phyloP scores from a whole-genome alignment of 2,797 vertebrate genomes.

The Pantherophis alleghaniensis region DNA sequence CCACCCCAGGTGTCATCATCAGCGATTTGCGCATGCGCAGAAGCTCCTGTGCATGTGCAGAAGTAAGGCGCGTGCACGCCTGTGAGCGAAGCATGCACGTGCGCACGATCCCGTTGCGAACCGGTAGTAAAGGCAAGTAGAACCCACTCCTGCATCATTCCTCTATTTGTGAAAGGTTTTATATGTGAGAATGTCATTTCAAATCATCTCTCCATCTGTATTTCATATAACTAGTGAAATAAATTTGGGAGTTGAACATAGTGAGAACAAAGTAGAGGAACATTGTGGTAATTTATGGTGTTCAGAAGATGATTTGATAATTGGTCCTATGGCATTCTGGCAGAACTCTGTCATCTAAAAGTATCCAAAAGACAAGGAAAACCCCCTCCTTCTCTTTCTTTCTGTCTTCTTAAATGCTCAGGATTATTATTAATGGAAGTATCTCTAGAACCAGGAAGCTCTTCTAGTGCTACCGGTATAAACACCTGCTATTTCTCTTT shows the following conservation, averaged over 20 bases:
- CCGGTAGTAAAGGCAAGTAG: too few species aligned
- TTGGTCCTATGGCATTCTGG: not conserved
- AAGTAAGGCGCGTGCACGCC: too few species aligned
- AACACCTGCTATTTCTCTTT: not conserved
- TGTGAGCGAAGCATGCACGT: too few species aligned
- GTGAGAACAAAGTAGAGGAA: not conserved
- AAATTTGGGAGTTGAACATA: not conserved
- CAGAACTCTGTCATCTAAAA: not conserved
- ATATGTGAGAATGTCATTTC: not conserved
- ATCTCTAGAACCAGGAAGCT: not conserved
- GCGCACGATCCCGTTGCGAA: too few species aligned
- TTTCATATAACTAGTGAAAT: not conserved
- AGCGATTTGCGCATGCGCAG: too few species aligned
- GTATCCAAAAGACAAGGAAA: not conserved
- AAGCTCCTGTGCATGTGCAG: too few species aligned
- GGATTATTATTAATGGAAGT: not conserved
- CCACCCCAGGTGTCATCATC: too few species aligned
- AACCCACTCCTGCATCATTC: too few species aligned
- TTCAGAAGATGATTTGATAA: not conserved
- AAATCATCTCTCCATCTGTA: not conserved
- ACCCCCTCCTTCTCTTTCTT: not conserved
- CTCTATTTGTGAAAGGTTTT: not conserved
- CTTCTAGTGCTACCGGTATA: not conserved
- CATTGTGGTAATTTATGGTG: not conserved
- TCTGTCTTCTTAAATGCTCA: not conserved